Base-by-base conservation (phyloP, 2,888 invertebrate species). In the Callinectes sapidus region DNA sequence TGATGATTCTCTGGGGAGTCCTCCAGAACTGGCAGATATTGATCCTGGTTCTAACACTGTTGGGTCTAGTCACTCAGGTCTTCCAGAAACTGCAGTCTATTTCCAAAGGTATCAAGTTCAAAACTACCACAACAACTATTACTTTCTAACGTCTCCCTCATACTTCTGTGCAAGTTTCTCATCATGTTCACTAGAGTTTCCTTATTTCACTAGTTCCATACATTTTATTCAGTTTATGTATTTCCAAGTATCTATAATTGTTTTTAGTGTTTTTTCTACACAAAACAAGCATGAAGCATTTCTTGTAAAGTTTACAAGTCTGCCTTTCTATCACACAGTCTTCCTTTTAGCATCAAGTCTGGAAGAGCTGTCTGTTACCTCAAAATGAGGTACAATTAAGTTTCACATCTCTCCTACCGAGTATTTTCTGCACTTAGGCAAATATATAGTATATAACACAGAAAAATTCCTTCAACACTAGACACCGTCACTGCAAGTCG, bases 31-130 rank as follows among this genome's bases (percentile, higher is more conserved):
- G 35, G 14, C 81, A 14, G 81, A 35, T 32, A 81, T 28, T 81
- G 81, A 81, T 81, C 81, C 14, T 35, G 81, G 81, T 81, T 81
- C 71, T 81, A 81, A 32, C 81, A 81, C 35, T 81, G 35, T 35
- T 81, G 81, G 81, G 35, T 81, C 81, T 35, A 81, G 81, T 81
- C 81, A 18, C 81, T 81, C 28, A 81, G 13, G 81, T 81, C 35
- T 81, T 81, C 35, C 14, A 16, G 13, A 35, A 32, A 35, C 14
- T 81, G 81, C 81, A 81, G 35, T 81, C 28, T 71, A 81, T 81
- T 81, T 81, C 35, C 35, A 81, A 81, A 35, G 35, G 16, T 35
- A 77, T n/a, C 8, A 48, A 16, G n/a, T 77, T 77, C 71, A 77
- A 13, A 28, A 28, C 28, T 77, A 28, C 71, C n/a, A 77, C 28